Evolutionary conservation across 2,888 invertebrate species (phyloP).

Genomic region (Tachina lurida): DNA sequence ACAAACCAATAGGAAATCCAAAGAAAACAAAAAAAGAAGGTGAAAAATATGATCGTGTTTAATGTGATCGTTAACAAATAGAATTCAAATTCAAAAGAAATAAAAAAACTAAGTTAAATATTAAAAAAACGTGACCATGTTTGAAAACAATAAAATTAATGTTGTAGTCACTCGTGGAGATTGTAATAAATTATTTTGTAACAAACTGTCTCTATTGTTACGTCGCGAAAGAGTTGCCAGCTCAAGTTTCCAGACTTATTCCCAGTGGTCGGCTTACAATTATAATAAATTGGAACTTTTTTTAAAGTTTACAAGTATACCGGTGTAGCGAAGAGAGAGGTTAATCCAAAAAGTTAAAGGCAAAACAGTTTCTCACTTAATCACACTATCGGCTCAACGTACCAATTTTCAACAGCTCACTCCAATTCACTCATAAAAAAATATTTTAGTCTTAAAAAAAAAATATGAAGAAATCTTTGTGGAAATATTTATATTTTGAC

Average conservation of each 20-base stretch:
- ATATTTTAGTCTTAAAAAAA: no score
- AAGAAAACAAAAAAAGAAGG: neutral
- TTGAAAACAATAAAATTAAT: constrained; percentile 65
- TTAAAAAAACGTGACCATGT: constrained; percentile 63
- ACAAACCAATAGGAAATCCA: neutral
- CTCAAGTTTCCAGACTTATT: no score
- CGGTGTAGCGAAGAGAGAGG: neutral
- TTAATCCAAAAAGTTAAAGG: neutral
- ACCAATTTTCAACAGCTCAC: no score
- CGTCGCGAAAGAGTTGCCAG: no score
- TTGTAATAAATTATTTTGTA: constrained; percentile 62
- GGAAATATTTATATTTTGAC: no score
- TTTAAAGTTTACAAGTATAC: no score
- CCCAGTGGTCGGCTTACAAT: no score
- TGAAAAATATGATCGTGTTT: constrained; percentile 35
- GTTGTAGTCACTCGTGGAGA: constrained; percentile 44
- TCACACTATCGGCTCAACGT: no score
- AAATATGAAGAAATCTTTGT: no score
- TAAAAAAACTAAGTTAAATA: constrained; percentile 17
- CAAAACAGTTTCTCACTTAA: no score
- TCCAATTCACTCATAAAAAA: no score
- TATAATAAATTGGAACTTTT: no score
- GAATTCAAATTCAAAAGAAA: constrained; percentile 24
- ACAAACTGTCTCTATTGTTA: constrained; percentile 12
- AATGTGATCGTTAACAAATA: constrained; percentile 50